These are phyloP conservation scores for Rousettus madagascariensis DNA, from an alignment of 2,797 vertebrate species.

Conservation along the genomic window DNA sequence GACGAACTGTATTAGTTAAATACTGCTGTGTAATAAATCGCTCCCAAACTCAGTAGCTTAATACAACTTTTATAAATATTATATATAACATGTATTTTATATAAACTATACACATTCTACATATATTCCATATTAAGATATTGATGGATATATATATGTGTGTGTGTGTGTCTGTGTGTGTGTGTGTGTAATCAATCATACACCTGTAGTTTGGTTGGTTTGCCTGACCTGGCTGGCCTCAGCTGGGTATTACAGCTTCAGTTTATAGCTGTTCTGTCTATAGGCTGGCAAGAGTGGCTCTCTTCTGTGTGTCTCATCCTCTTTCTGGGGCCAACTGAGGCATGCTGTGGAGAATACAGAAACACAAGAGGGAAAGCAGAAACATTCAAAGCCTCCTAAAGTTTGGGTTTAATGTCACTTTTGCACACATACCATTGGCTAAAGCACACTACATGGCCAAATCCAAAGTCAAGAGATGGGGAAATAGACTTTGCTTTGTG, in stretches of 20 bases:
- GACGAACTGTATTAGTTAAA: neutral
- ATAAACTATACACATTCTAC: neutral
- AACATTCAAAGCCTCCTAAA: neutral
- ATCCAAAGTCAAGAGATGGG: neutral
- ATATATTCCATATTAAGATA: neutral
- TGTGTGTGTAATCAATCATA: too few species aligned
- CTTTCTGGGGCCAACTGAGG: neutral
- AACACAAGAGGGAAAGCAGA: neutral
- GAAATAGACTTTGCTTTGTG: neutral
- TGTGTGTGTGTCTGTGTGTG: too few species aligned
- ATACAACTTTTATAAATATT: neutral
- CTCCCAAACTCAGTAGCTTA: neutral
- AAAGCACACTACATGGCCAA: neutral
- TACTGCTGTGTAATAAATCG: neutral
- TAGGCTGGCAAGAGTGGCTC: neutral
- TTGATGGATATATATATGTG: neutral
- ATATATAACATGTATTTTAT: neutral
- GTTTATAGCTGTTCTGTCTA: neutral
- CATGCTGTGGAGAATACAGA: neutral
- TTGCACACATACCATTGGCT: neutral
- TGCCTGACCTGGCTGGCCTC: neutral
- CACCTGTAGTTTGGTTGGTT: neutral
- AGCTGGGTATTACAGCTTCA: neutral
- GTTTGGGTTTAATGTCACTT: neutral
- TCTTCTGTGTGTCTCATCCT: neutral